phyloP scores from a whole-genome alignment of 2,113 vertebrate genomes.

The Gila orcuttii region DNA sequence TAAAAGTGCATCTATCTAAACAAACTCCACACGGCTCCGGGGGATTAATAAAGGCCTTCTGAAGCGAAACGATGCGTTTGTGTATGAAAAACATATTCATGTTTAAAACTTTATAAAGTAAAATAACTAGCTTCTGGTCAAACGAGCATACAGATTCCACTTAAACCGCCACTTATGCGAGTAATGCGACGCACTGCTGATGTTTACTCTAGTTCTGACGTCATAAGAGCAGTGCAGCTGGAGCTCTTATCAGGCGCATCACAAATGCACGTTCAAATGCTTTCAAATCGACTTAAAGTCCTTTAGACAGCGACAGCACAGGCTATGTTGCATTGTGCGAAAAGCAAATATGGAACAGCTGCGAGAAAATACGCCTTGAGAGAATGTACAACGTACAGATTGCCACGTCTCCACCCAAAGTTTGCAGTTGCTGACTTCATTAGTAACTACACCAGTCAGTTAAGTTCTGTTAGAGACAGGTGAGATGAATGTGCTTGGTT shows the following conservation, averaged over 20 bases:
- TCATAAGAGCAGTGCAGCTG: conserved; percentile 42
- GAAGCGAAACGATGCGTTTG: too few species aligned
- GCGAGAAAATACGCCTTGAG: background rate
- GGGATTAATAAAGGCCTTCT: too few species aligned
- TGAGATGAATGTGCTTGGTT: conserved; percentile 5
- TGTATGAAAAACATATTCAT: too few species aligned
- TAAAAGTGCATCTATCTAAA: too few species aligned
- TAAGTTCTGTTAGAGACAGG: background rate
- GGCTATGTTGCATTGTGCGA: background rate
- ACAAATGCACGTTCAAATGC: conserved; percentile 44
- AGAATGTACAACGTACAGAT: background rate
- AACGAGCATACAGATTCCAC: too few species aligned
- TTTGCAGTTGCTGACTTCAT: conserved; percentile 17
- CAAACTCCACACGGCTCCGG: too few species aligned
- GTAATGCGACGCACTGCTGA: too few species aligned
- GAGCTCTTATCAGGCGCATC: conserved; percentile 47
- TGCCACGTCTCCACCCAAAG: background rate
- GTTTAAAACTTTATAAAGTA: too few species aligned
- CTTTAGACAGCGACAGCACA: background rate
- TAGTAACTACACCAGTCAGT: background rate
- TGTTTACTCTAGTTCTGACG: too few species aligned
- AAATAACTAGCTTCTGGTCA: too few species aligned
- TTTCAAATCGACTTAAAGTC: background rate
- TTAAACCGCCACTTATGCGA: too few species aligned
- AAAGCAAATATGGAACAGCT: background rate